phyloP scores from a whole-genome alignment of 2,113 vertebrate species.

The Oceanites oceanicus region DNA sequence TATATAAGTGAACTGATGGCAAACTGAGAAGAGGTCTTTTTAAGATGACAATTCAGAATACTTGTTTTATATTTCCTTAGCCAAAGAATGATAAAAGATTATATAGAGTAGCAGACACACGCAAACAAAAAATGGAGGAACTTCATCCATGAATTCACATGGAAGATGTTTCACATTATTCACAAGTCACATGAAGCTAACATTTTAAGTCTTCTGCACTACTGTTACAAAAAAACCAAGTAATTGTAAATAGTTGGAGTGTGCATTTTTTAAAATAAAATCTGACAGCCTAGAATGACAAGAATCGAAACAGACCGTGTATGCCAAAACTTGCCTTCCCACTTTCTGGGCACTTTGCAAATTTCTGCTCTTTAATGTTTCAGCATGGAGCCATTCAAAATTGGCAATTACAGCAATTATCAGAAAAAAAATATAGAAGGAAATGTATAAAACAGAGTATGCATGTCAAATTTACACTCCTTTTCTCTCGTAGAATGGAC shows the following conservation, averaged over 20 bases:
- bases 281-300: not conserved
- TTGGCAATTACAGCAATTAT: not conserved
- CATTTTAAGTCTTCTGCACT: not conserved
- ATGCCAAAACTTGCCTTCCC: not conserved
- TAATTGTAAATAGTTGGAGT: not conserved
- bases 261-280: not conserved
- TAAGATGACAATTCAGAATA: not conserved
- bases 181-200: not conserved
- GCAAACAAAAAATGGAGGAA: not conserved
- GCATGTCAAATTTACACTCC: not conserved
- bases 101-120: accelerated
- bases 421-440: not conserved
- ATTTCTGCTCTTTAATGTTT: not conserved
- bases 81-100: not conserved
- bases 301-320: not conserved
- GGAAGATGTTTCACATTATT: not conserved
- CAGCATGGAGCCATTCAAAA: not conserved
- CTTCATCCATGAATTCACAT: not conserved
- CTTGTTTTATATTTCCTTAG: not conserved
- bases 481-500: not conserved
- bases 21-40: not conserved
- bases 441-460: not conserved
- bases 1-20: not conserved
- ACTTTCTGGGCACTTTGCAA: not conserved
- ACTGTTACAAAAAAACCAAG: not conserved